Base-by-base conservation (phyloP, 2,113 vertebrate genomes). In the Pavo muticus region DNA sequence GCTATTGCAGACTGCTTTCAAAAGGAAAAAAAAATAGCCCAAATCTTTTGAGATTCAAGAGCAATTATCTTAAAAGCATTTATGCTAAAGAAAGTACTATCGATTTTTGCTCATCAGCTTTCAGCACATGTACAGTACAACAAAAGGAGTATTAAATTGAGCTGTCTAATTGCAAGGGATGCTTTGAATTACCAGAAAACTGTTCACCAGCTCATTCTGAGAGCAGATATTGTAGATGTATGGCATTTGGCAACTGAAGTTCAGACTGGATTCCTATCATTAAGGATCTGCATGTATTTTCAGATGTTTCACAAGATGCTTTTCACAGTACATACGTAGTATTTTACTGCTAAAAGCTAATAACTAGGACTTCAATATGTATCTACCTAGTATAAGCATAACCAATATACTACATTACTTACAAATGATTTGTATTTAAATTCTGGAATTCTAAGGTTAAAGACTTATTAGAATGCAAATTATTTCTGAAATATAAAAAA, bases 91-190 rank as follows among this genome's bases (percentile, higher is more conserved):
- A 63, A 92, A 76, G 60, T 45, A 35, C 44, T 92, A 88, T 90
- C 67, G 85, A 95, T 87, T 74, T 25, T 21, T 85, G 24, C 54
- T 90, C 86, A 92, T 94, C 77, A 92, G 70, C 61, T 92, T 89
- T 86, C 76, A 92, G 77, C 32, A 83, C 42, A 37, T 63, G 50
- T 64, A 63, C 30, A 60, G 25, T 61, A 70, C n/a, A 87, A 76
- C 35, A 87, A 83, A 96, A 93, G 63, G 42, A 92, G 59, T 88
- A 95, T 52, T 87, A 84, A 88, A 96, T 90, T 60, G 87, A 73
- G 29, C 63, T 88, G 10, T 16, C 84, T 95, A 91, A 94, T 90
- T 81, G 93, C 1, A 1, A 87, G 60, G 47, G 48, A 81, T 67
- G 68, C 30, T 69, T 29, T 70, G 40, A 87, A 84, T 72, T 73